Evolutionary conservation across 2,888 invertebrate species (phyloP).

Genomic region (Romanomermis culicivorax): DNA sequence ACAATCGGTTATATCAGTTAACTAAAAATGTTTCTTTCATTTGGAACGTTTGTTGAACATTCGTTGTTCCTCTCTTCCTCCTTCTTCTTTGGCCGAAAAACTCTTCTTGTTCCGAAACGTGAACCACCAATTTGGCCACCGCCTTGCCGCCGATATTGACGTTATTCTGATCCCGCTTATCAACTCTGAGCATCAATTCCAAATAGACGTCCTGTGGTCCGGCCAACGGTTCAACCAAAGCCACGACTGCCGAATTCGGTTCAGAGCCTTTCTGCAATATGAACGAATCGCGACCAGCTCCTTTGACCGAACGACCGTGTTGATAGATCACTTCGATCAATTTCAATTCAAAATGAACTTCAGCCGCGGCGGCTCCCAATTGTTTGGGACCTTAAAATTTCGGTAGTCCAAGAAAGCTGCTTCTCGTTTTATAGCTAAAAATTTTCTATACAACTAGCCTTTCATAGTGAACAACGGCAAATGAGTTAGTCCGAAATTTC

Average conservation of each 20-base stretch:
- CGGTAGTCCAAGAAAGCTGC: too few relatives aligned
- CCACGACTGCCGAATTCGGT: constrained; percentile 31
- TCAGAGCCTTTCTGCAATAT: constrained; percentile 29
- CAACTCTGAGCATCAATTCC: constrained; percentile 30
- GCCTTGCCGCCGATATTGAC: constrained; percentile 31
- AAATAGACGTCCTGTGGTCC: constrained; percentile 33
- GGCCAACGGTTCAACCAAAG: constrained; percentile 27
- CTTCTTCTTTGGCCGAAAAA: background rate
- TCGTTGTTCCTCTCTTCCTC: background rate
- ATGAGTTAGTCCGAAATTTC: constrained; percentile 45
- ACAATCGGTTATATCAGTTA: too few relatives aligned
- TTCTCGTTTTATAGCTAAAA: too few relatives aligned
- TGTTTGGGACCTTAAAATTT: too few relatives aligned
- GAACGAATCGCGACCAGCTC: constrained; percentile 30
- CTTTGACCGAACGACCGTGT: constrained; percentile 26
- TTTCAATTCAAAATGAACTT: constrained; percentile 31
- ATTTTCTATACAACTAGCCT: too few relatives aligned
- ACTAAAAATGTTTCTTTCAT: too few relatives aligned
- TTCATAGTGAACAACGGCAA: constrained; percentile 51
- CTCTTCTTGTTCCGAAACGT: constrained; percentile 25
- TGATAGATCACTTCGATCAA: constrained; percentile 26
- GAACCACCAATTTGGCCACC: constrained; percentile 31
- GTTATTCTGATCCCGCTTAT: constrained; percentile 19
- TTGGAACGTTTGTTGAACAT: background rate
- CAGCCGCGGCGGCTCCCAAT: too few relatives aligned